phyloP scores from a whole-genome alignment of 1,140 invertebrate genomes.

The Coptotermes formosanus region DNA sequence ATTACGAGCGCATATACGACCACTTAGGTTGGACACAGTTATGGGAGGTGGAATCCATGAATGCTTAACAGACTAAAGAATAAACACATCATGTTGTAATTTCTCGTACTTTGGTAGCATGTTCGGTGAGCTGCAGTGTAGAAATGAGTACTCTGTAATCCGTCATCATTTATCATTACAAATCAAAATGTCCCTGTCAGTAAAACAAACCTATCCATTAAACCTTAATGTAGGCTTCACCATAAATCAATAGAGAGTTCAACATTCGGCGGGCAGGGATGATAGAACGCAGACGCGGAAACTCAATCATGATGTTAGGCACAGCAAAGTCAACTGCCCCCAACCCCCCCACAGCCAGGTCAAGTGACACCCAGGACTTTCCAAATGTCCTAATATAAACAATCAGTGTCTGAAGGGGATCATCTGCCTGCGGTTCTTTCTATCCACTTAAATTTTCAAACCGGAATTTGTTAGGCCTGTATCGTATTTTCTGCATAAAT shows the following conservation, averaged over 20 bases:
- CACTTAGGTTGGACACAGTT: no score
- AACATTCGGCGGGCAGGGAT: neutral
- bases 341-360: no score
- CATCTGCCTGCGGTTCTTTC: no score
- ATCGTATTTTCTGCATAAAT: no score
- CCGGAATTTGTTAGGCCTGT: no score
- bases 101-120: neutral
- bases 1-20: no score
- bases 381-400: no score
- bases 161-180: slow-evolving; percentile 8
- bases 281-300: neutral
- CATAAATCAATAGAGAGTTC: neutral
- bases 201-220: slow-evolving; percentile 15
- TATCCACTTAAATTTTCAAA: no score
- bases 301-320: neutral
- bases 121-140: neutral
- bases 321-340: neutral
- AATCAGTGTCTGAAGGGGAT: no score
- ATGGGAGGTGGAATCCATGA: no score
- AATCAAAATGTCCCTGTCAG: neutral
- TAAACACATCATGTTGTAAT: neutral
- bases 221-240: neutral
- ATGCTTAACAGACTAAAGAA: no score
- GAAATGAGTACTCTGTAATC: neutral
- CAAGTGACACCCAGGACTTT: no score